phyloP scores from a whole-genome alignment of 2,113 vertebrate species.

The Porphyrio hochstetteri region DNA sequence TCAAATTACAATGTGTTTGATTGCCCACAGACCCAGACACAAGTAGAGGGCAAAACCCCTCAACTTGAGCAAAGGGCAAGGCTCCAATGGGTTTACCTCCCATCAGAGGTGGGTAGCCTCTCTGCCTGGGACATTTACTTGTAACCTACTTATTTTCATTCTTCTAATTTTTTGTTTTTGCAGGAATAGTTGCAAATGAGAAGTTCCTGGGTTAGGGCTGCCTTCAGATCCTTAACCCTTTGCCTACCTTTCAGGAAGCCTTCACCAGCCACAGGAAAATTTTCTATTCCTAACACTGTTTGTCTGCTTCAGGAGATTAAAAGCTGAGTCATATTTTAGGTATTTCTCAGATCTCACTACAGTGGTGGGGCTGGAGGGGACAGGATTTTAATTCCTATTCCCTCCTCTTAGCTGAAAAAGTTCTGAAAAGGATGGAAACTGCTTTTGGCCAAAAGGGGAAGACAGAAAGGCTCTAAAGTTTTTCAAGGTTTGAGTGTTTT shows the following conservation, averaged over 20 bases:
- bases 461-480: neutral
- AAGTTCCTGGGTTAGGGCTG: slow-evolving; percentile 13
- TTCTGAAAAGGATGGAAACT: neutral
- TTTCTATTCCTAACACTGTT: slow-evolving; percentile 3
- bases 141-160: neutral
- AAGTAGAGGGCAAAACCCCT: slow-evolving; percentile 6
- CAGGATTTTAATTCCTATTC: neutral
- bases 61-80: neutral
- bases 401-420: neutral
- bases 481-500: neutral
- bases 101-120: neutral
- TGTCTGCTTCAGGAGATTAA: slow-evolving; percentile 1
- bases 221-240: slow-evolving; percentile 67
- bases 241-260: neutral
- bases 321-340: slow-evolving; percentile 18
- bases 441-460: neutral
- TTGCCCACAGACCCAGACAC: slow-evolving; percentile 64
- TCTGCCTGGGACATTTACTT: neutral
- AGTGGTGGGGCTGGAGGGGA: neutral
- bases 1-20: slow-evolving; percentile 74
- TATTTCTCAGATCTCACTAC: neutral
- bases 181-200: neutral
- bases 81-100: neutral
- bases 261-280: neutral
- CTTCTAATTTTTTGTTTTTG: neutral